Evolutionary conservation across 2,888 invertebrate genomes (phyloP).

Genomic region (Stenodera caucasica): DNA sequence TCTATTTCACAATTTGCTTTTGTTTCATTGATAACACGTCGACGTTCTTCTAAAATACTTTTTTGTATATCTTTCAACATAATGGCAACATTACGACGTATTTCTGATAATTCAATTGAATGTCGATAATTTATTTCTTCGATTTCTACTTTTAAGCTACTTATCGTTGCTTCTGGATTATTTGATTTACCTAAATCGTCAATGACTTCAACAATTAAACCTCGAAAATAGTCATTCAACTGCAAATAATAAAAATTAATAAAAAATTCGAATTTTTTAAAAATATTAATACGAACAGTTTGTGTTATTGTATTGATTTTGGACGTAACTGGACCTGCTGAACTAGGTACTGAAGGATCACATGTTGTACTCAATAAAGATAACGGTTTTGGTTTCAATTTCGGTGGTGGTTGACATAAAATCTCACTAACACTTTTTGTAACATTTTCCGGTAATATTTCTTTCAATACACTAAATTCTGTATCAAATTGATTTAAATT

Average conservation of each 20-base stretch:
- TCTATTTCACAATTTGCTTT: conserved; percentile 70
- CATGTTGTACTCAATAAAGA: conserved; percentile 56
- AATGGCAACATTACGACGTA: conserved; percentile 50
- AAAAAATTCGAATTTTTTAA: conserved; percentile 8
- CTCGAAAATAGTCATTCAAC: conserved; percentile 71
- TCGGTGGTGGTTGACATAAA: conserved; percentile 51
- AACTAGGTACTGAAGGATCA: conserved; percentile 44
- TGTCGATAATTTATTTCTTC: conserved; percentile 73
- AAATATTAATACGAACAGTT: conserved; percentile 43
- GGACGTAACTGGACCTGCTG: conserved; percentile 48
- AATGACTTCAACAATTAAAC: conserved; percentile 68
- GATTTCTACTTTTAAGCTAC: conserved; percentile 66
- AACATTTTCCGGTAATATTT: conserved; percentile 45
- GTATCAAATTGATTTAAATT: conserved; percentile 30
- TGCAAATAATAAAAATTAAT: conserved; percentile 46
- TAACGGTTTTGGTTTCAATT: conserved; percentile 56
- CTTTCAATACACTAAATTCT: conserved; percentile 41
- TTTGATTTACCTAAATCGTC: conserved; percentile 63
- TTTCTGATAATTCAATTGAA: conserved; percentile 72
- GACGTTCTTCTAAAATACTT: conserved; percentile 61
- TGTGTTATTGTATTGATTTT: conserved; percentile 52
- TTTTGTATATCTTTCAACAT: conserved; percentile 51
- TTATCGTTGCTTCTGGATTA: conserved; percentile 62
- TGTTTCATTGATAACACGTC: conserved; percentile 66
- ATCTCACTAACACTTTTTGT: conserved; percentile 46